Base-by-base conservation (phyloP, 2,797 vertebrate species). In the Glyptemys insculpta region DNA sequence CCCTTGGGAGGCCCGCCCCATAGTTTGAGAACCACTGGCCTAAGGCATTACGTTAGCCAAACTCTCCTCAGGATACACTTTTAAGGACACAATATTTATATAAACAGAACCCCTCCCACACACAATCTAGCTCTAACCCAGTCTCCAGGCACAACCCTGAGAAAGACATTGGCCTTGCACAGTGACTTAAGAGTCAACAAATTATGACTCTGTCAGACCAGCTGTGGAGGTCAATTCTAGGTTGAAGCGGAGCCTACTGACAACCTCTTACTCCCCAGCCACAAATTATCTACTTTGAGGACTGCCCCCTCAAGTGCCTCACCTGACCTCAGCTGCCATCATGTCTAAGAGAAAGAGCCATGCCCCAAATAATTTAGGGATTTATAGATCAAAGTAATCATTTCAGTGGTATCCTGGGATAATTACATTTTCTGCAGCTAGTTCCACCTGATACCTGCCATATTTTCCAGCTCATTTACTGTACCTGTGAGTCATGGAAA, bases 311-410 rank as follows among this genome's bases (percentile, higher is more conserved):
- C 47, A 62, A 74, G 52, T 88, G 83, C 88, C 3, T 14, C 54
- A 47, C 44, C 53, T 85, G 25, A 37, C 41, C 4, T 0, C 2
- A 44, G 27, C 5, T 76, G 37, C 19, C 65, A 49, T 31, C 3
- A 3, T 93, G 25, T 44, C 79, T 74, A 56, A 92, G 89, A 95
- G 89, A 81, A 47, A 29, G n/a, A 74, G 23, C 94, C 79, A 78
- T 53, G 19, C 2, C 1, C 54, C 65, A 82, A 62, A 89, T 41
- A 87, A 85, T 54, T 3, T 47, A 37, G 82, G 86, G 11, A 88
- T 12, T 15, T 31, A n/a, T 49, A 62, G 34, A 76, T 47, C 23
- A 80, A 57, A 5, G 4, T 37, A 29, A 92, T 5, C 34, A 84
- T 21, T 19, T 54, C 19, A 31, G 6, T 65, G 85, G 54, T 23